A percentile compares a stretch with the other conserved stretches of the same genome.
phyloP scores from a whole-genome alignment of 2,113 vertebrate genomes.

The Arenaria interpres region DNA sequence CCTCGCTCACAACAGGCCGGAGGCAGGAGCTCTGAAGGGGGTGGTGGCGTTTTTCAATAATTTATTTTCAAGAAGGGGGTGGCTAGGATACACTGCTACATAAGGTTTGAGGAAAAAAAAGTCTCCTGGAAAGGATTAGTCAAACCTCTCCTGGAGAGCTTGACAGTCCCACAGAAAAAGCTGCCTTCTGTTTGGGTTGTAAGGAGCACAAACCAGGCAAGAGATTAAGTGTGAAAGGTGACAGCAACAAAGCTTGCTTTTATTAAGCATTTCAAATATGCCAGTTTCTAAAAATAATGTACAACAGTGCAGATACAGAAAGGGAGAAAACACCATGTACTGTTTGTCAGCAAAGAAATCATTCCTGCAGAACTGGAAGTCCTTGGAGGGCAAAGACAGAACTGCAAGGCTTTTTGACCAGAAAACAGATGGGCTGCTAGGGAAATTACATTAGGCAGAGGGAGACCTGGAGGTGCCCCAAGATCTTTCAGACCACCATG shows the following conservation, averaged over 20 bases:
- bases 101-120: background rate
- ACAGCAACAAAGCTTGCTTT: background rate
- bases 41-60: background rate
- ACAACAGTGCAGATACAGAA: background rate
- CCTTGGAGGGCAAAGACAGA: conserved; percentile 44
- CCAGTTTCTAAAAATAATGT: conserved; percentile 53
- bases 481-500: background rate
- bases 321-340: conserved; percentile 24
- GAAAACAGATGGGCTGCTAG: background rate
- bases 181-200: background rate
- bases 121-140: background rate
- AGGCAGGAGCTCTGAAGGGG: background rate
- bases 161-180: background rate
- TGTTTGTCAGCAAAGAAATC: conserved; percentile 12
- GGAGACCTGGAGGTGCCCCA: background rate
- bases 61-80: background rate
- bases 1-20: background rate
- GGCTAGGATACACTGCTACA: background rate
- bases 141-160: background rate
- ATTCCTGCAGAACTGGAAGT: conserved; percentile 20
- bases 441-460: background rate
- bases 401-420: background rate
- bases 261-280: conserved; percentile 40
- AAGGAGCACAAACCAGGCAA: background rate
- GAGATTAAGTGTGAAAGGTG: conserved; percentile 12